A percentile compares a stretch with the other conserved stretches of the same genome.
Conservation (phyloP, 2,797 vertebrate species). For the Peromyscus aztecus region DNA sequence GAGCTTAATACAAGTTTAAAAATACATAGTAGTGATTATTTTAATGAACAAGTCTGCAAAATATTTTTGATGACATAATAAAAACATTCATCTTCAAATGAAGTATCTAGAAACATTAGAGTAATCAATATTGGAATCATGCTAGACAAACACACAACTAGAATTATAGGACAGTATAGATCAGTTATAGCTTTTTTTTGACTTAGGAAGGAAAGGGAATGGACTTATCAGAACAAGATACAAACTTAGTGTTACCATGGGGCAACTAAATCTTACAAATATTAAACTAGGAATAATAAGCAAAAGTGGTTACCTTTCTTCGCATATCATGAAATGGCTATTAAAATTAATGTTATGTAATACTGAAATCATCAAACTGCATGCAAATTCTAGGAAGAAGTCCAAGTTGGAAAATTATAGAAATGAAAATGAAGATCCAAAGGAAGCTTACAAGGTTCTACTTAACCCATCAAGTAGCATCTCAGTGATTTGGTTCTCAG, state of each 20-base stretch:
- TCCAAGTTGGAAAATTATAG: constrained; percentile 48
- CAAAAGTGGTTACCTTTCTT: constrained; percentile 13
- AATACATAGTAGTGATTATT: neutral
- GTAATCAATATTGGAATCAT: neutral
- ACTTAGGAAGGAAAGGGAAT: neutral
- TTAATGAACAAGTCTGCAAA: constrained; percentile 28
- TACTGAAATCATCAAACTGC: constrained; percentile 30
- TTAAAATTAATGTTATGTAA: constrained; percentile 1
- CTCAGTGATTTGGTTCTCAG: neutral
- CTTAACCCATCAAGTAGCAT: neutral
- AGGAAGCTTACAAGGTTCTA: neutral
- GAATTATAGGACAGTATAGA: neutral
- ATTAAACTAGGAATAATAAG: constrained; percentile 37
- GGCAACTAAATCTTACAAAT: neutral
- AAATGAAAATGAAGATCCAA: neutral
- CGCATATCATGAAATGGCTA: neutral
- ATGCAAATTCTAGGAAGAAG: constrained; percentile 35
- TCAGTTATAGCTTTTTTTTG: neutral
- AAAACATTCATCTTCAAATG: constrained; percentile 1
- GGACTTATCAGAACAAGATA: neutral
- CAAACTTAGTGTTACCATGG: neutral
- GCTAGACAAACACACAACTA: neutral
- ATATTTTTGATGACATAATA: neutral
- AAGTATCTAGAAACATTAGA: neutral
- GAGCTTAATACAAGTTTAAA: constrained; percentile 1